Evolutionary conservation across 2,888 invertebrate genomes (phyloP).

Genomic region (Tenthredo distinguenda): DNA sequence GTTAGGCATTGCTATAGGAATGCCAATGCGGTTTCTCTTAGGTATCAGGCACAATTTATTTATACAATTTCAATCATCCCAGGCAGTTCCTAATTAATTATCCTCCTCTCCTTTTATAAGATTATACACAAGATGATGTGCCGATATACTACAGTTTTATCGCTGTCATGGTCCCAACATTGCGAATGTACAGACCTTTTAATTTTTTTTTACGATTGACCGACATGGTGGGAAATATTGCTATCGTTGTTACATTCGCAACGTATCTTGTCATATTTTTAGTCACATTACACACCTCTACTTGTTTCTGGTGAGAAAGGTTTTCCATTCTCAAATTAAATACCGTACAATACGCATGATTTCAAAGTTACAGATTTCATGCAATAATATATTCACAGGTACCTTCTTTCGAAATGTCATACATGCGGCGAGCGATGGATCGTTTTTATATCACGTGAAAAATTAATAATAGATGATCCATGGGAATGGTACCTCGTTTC

Average conservation of each 20-base stretch:
- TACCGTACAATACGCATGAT: background rate
- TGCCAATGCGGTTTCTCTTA: conserved; percentile 21
- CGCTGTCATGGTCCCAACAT: conserved; percentile 2
- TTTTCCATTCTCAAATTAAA: background rate
- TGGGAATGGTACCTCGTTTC: conserved; percentile 49
- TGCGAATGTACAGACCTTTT: conserved; percentile 41
- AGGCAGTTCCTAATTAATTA: background rate
- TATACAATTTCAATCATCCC: background rate
- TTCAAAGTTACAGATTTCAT: background rate
- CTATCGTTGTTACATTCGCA: conserved; percentile 23
- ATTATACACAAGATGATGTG: conserved; percentile 3
- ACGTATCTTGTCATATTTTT: conserved; percentile 37
- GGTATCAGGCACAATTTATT: background rate
- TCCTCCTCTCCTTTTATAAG: background rate
- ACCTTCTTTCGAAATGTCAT: conserved; percentile 20
- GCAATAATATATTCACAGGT: background rate
- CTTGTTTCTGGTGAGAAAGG: conserved; percentile 29
- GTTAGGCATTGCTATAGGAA: conserved; percentile 27
- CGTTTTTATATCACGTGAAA: background rate
- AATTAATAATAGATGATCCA: background rate
- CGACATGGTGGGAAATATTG: conserved; percentile 42
- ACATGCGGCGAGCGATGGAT: conserved; percentile 26
- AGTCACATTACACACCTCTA: conserved; percentile 36
- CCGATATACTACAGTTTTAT: conserved; percentile 30
- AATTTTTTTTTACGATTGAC: conserved; percentile 10